Percentiles rank a stretch among this genome's conserved stretches.
These are phyloP conservation scores for Harpagoxenus sublaevis DNA, from an alignment of 2,888 invertebrate genomes.

Conservation along the genomic window DNA sequence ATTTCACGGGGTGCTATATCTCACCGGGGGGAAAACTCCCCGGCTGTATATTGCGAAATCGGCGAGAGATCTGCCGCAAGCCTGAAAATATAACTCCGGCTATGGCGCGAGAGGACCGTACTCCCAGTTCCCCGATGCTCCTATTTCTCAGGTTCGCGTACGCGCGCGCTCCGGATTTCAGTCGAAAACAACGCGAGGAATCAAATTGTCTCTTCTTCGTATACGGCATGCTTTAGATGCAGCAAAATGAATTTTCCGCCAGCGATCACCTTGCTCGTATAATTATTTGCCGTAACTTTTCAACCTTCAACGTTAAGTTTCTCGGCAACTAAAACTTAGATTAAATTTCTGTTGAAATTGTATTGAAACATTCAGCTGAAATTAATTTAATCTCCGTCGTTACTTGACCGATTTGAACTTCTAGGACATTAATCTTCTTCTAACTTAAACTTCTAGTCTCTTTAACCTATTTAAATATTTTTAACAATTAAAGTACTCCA, in stretches of 20 bases:
- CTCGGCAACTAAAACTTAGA: neutral
- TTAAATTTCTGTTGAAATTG: neutral
- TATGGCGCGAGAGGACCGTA: constrained; percentile 53
- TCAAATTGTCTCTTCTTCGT: constrained; percentile 21
- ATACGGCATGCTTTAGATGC: neutral
- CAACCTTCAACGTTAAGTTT: neutral
- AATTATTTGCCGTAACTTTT: constrained; percentile 16
- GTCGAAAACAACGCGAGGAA: constrained; percentile 39
- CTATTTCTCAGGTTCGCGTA: constrained; percentile 63
- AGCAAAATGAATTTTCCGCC: neutral
- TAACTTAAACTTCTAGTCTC: neutral
- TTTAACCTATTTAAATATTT: neutral
- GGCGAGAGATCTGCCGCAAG: constrained; percentile 65
- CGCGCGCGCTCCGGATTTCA: constrained; percentile 62
- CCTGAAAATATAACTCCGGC: constrained; percentile 68
- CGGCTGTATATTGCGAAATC: constrained; percentile 70
- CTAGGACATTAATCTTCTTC: constrained; percentile 20
- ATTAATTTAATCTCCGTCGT: neutral
- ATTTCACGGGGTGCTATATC: constrained; percentile 71
- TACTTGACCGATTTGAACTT: neutral
- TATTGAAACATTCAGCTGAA: neutral
- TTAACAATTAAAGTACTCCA: neutral
- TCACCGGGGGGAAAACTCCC: constrained; percentile 65
- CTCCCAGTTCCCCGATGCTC: constrained; percentile 67
- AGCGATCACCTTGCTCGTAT: neutral